Conservation (phyloP, 2,888 invertebrate species). For the Tenthredo livida region DNA sequence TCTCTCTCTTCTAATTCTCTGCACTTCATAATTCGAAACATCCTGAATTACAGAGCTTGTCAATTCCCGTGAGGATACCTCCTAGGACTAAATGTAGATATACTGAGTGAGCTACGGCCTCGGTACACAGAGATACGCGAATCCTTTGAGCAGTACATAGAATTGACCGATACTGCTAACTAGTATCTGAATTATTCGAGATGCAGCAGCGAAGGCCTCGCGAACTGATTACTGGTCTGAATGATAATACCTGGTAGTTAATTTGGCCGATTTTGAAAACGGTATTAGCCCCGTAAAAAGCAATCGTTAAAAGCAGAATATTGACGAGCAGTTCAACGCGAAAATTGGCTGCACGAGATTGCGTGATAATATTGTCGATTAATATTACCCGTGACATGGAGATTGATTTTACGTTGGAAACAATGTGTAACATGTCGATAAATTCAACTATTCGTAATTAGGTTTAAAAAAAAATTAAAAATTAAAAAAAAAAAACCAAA, state of each 20-base stretch:
- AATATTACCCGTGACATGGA: background rate
- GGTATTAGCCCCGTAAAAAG: background rate
- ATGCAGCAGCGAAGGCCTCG: background rate
- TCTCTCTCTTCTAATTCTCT: background rate
- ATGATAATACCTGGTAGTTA: background rate
- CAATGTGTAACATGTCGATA: too few relatives aligned
- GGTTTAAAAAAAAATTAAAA: too few relatives aligned
- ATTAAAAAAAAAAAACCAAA: background rate
- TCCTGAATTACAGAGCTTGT: background rate
- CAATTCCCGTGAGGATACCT: background rate
- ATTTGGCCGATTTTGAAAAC: background rate
- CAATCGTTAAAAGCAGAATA: background rate
- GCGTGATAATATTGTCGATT: background rate
- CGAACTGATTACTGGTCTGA: background rate
- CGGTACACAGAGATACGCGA: background rate
- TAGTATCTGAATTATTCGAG: slow-evolving; percentile 14
- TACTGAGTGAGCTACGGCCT: background rate
- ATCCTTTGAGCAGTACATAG: slow-evolving; percentile 20
- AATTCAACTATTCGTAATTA: background rate
- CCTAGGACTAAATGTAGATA: background rate
- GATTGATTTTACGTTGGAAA: background rate
- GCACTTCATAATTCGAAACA: background rate
- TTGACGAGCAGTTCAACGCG: background rate
- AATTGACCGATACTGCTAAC: background rate
- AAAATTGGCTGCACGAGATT: background rate